Conservation (phyloP, 2,888 invertebrate species). For the Poecilus cupreus region DNA sequence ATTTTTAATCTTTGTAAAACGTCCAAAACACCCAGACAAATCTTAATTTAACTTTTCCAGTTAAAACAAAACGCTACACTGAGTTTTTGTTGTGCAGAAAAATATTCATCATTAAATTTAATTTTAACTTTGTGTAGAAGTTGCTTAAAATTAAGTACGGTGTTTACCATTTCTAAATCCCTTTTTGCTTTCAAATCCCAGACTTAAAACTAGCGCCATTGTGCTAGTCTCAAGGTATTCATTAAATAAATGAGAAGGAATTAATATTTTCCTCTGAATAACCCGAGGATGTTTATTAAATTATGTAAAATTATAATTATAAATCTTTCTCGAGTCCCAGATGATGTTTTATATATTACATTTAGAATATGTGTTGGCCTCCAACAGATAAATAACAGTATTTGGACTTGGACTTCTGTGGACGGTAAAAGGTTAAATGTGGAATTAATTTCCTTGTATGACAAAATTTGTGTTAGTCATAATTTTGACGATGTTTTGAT, state of each 20-base stretch:
- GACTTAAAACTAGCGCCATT: background rate
- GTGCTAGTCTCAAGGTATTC: constrained; percentile 47
- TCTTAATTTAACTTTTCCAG: constrained; percentile 62
- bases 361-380: background rate
- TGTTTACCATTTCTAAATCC: constrained; percentile 38
- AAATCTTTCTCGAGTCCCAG: background rate
- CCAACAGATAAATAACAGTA: background rate
- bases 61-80: background rate
- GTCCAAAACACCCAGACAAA: background rate
- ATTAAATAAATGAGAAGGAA: constrained; percentile 40
- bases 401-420: background rate
- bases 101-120: constrained; percentile 30
- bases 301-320: constrained; percentile 23
- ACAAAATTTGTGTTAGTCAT: constrained; percentile 32
- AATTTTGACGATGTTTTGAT: background rate
- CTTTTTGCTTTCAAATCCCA: background rate
- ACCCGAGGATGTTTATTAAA: constrained; percentile 17
- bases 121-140: constrained; percentile 45
- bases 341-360: constrained; percentile 16
- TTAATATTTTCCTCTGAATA: constrained; percentile 18
- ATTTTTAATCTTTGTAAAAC: background rate
- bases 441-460: constrained; percentile 3
- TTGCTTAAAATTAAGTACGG: constrained; percentile 9
- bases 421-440: no score
- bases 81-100: constrained; percentile 56